Base-by-base conservation (phyloP, 2,797 vertebrate species). In the Protosalanx chinensis region DNA sequence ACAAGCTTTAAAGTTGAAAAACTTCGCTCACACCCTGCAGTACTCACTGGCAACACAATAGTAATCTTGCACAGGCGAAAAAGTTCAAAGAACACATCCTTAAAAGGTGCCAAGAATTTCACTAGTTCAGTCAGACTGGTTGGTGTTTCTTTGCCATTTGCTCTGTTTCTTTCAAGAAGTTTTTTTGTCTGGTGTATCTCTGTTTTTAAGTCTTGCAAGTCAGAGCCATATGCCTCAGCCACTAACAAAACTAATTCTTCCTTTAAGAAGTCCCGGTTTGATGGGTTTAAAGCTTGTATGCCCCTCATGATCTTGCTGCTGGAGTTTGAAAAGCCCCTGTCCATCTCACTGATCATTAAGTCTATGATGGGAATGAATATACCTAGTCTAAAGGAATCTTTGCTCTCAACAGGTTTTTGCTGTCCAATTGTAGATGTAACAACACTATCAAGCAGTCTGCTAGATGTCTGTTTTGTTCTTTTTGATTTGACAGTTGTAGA, bases 191-290 rank as follows among this genome's bases (percentile, higher is more conserved):
- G 72, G 49, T 67, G 46, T 20, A 72, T 3, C 61, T 71, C 69
- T 32, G 13, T 51, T 23, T 56, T 64, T 62, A 72, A 23, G 30
- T 67, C 71, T 68, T 63, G 35, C 3, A 64, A 1, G 63, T 74
- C 32, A 63, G 66, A 74, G 13, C 41, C 41, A 69, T 69, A 64
- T 56, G 66, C 72, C 23, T 64, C 66, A 57, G 59, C 66, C 30
- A 74, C 53, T 63, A 69, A 41, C 46, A 68, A 15, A n/a, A 69
- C 49, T 1, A 56, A 18, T 56, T 74, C 72, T 30, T 68, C 60
- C 29, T 68, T 64, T 66, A 74, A 63, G 20, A 74, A 68, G 58
- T 37, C 37, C n/a, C 61, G 18, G 20, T 66, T 74, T 27, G 27
- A 35, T 6, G 60, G 67, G n/a, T 57, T 69, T 30, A 67, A 32